Base-by-base conservation (phyloP, 1,140 invertebrate species). In the Plutomurus gul region DNA sequence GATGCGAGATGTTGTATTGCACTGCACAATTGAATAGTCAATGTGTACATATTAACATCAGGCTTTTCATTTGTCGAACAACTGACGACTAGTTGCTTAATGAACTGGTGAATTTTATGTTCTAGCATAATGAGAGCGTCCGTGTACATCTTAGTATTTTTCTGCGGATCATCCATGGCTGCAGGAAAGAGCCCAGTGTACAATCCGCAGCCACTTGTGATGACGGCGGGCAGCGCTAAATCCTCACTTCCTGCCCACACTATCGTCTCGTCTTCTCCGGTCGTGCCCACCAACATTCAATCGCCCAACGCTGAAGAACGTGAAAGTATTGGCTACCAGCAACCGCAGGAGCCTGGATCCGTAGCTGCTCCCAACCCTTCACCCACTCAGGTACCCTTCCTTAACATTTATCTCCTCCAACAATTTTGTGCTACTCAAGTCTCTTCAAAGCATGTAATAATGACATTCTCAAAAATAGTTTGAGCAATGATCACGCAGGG, bases 141-240 rank as follows among this genome's bases (percentile, higher is more conserved):
- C 40, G 18, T 27, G 30, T 76, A 76, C 27, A 37, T 76, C 37
- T 3, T 76, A 16, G 20, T 40, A 6, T 47, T 79, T n/a, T 27
- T 79, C 33, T n/a, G 70, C 30, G 78, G 73, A 39, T 11, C 76
- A 16, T 56, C 72, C 18, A 10, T 22, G 1, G 78, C 78, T 22
- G 77, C 71, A 8, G 51, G 70, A 37, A 51, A 51, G 5, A n/a
- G 18, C 18, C 78, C 78, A 1, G 78, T 79, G 10, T 79, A 79
- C 78, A 10, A 27, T 20, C 27, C 78, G 5, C 25, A 36, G 10
- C 51, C 49, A 1, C 16, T 37, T 13, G 37, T 74, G 8, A 25
- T 73, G 13, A 51, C 22, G 20, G 13, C 40, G 3, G 22, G 11
- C 18, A 20, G 39, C 30, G 10, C 25, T 18, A 46, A 76, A 46